Evolutionary conservation across 1,140 invertebrate species (phyloP).

Genomic region (Cotesia vestalis): DNA sequence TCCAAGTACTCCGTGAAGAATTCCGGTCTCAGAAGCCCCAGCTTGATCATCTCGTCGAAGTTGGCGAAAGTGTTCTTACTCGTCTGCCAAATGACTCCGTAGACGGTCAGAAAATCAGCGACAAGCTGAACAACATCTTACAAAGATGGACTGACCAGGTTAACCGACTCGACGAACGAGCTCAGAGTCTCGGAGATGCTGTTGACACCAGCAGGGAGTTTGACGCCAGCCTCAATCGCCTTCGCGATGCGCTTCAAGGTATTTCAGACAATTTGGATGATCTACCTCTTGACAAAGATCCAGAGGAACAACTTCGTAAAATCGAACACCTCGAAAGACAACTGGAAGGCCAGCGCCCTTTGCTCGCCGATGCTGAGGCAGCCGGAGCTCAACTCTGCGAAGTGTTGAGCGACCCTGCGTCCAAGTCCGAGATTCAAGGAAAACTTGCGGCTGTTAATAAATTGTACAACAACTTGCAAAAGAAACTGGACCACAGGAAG

Average conservation of each 20-base stretch:
- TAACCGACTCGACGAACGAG: constrained; percentile 81
- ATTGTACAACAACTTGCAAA: constrained; percentile 84
- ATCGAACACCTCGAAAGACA: constrained; percentile 88
- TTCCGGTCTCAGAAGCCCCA: constrained; percentile 90
- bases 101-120: constrained; percentile 77
- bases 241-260: constrained; percentile 82
- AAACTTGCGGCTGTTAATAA: constrained; percentile 85
- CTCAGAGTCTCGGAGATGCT: constrained; percentile 84
- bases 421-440: constrained; percentile 87
- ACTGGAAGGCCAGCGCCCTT: constrained; percentile 84
- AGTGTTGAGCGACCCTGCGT: constrained; percentile 89
- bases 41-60: constrained; percentile 83
- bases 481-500: constrained; percentile 88
- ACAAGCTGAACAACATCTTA: constrained; percentile 73
- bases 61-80: constrained; percentile 79
- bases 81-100: constrained; percentile 75
- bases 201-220: constrained; percentile 90
- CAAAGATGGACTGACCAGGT: constrained; percentile 84
- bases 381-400: constrained; percentile 86
- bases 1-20: constrained; percentile 92
- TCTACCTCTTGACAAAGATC: constrained; percentile 81
- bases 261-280: constrained; percentile 89
- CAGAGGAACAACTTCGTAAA: constrained; percentile 86
- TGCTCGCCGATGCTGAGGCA: constrained; percentile 87
- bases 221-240: constrained; percentile 81